A percentile compares a stretch with the other conserved stretches of the same genome.
phyloP scores from a whole-genome alignment of 53 echinoderm and acorn worm genomes.

The Antedon mediterranea region DNA sequence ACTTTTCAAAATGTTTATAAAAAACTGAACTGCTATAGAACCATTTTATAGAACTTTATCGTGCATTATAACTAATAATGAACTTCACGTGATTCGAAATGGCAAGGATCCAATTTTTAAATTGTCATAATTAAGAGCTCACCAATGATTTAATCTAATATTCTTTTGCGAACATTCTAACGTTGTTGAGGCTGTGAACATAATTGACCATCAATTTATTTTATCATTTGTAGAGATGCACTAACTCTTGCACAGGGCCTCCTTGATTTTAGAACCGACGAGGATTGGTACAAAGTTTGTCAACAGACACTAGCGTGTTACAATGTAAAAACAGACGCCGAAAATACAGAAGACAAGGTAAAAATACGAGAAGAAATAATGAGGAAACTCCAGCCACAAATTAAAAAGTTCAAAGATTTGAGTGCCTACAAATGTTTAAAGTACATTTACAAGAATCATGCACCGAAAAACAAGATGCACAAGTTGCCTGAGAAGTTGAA shows the following conservation, averaged over 20 bases:
- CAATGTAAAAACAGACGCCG: constrained; percentile 6
- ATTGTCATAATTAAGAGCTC: too few relatives aligned
- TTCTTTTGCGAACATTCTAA: too few relatives aligned
- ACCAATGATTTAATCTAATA: too few relatives aligned
- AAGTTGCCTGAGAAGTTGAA: constrained; percentile 1
- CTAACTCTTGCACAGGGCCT: constrained; percentile 11
- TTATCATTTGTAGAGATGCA: not conserved
- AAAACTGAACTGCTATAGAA: too few relatives aligned
- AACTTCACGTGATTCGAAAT: too few relatives aligned
- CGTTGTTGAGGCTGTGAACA: too few relatives aligned
- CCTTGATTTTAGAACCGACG: not conserved
- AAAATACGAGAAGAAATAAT: not conserved
- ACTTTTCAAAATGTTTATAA: too few relatives aligned
- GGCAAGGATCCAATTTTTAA: too few relatives aligned
- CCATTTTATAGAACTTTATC: too few relatives aligned
- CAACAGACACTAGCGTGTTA: not conserved
- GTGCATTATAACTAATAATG: too few relatives aligned
- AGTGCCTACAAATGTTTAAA: not conserved
- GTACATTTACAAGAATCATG: constrained; percentile 13
- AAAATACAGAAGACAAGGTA: not conserved
- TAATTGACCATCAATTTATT: too few relatives aligned
- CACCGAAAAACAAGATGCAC: constrained; percentile 7
- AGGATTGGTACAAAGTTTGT: constrained; percentile 14
- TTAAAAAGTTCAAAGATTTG: not conserved
- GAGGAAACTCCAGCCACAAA: constrained; percentile 8